Base-by-base conservation (phyloP, 2,888 invertebrate genomes). In the Andrena marginata region DNA sequence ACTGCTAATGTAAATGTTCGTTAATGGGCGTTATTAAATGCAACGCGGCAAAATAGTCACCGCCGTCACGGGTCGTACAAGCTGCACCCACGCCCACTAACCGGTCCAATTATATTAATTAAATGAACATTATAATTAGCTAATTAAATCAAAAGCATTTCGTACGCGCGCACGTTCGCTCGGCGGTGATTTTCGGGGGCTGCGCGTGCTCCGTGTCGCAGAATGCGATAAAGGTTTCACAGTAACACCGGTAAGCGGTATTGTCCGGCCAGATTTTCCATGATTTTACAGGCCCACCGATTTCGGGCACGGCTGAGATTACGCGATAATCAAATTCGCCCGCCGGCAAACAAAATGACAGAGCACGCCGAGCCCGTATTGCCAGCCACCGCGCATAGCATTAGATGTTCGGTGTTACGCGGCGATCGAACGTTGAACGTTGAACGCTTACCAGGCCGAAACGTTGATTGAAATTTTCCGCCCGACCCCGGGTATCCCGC, bases 21-120 rank as follows among this genome's bases (percentile, higher is more conserved):
- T 92, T 93, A 93, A 93, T 91, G 92, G 91, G 84, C 90, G 92
- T 91, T 92, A 92, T 92, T 92, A 92, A 92, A 92, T 91, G 88
- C 89, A 90, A 89, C 89, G 89, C 90, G 91, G 89, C 86, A 88
- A 91, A 90, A 89, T 87, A 87, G 87, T 85, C 85, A 88, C 85
- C 86, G 86, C 83, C 85, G 86, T 86, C 85, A 74, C 82, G 76
- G 62, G 54, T 23, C 68, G 84, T 75, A 71, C 85, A 78, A 85
- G 77, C 80, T 84, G 75, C 80, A 62, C 81, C 77, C 84, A 71
- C 82, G 81, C 78, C 71, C 78, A 77, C 80, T 71, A 83, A 76
- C 83, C 85, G 85, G 87, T 88, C 90, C 89, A 91, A 90, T 92
- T 91, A 91, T 91, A 91, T 90, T 92, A 92, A 92, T 93, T 92